Evolutionary conservation across 2,888 invertebrate genomes (phyloP).

Genomic region (Protophormia terraenovae): DNA sequence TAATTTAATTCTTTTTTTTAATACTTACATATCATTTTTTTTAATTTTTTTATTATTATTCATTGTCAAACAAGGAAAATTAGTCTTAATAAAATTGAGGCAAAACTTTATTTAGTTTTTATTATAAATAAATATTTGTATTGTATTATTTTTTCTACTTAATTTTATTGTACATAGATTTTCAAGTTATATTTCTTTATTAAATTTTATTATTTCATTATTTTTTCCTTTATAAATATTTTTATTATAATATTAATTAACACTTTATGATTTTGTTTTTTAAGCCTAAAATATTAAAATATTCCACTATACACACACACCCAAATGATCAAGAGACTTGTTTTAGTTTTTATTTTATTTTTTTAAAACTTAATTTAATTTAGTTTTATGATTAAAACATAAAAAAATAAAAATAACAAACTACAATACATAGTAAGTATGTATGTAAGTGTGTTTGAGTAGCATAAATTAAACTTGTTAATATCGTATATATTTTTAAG

Average conservation of each 20-base stretch:
- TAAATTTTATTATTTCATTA: not conserved
- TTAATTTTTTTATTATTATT: conserved; percentile 20
- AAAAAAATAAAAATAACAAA: not conserved
- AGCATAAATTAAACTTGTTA: conserved; percentile 41
- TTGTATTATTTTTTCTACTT: not conserved
- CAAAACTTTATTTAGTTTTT: not conserved
- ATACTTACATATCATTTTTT: not conserved
- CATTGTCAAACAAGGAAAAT: conserved; percentile 36
- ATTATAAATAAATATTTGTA: not conserved
- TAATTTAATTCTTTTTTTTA: not conserved
- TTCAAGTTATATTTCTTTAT: conserved; percentile 4
- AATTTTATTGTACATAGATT: conserved; percentile 1
- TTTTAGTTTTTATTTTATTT: not conserved
- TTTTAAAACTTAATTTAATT: not conserved
- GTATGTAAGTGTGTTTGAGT: conserved; percentile 13
- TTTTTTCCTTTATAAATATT: not conserved
- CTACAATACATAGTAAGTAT: conserved; percentile 7
- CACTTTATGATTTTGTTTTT: conserved; percentile 5
- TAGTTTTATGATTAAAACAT: not conserved
- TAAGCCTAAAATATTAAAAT: not conserved
- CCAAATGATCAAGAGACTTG: conserved; percentile 40
- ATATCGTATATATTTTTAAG: not conserved
- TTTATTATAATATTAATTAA: conserved; percentile 29
- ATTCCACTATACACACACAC: not conserved
- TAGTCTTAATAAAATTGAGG: conserved; percentile 59